Conservation (phyloP, 2,113 vertebrate species). For the Alectura lathami region DNA sequence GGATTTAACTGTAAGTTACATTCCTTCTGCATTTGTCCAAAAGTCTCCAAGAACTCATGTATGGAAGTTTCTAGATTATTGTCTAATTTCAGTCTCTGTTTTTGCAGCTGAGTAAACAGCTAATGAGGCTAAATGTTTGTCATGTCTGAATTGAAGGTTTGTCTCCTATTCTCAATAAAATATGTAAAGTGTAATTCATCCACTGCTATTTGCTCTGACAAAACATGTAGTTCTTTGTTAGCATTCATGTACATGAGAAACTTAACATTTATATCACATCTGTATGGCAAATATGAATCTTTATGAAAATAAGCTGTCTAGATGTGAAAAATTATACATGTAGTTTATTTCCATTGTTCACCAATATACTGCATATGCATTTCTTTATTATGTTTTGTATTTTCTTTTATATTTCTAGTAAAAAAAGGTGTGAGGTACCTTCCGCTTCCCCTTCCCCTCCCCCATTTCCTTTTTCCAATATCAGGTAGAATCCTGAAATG, state of each 20-base stretch:
- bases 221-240: conserved; percentile 16
- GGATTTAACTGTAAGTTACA: background rate
- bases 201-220: background rate
- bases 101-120: conserved; percentile 26
- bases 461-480: background rate
- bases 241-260: background rate
- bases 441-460: too few relatives aligned
- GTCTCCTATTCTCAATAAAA: conserved; percentile 36
- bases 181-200: conserved; percentile 24
- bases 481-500: conserved; percentile 7
- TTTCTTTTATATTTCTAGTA: background rate
- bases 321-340: background rate
- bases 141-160: background rate
- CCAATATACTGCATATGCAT: background rate
- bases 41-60: background rate
- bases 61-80: conserved; percentile 19
- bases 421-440: background rate
- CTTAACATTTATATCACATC: background rate
- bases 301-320: background rate
- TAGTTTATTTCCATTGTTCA: background rate
- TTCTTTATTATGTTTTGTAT: background rate
- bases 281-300: background rate
- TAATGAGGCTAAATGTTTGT: conserved; percentile 56
- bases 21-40: background rate
- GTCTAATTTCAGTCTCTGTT: conserved; percentile 46